phyloP scores from a whole-genome alignment of 2,113 vertebrate species.

The Argyrosomus japonicus region DNA sequence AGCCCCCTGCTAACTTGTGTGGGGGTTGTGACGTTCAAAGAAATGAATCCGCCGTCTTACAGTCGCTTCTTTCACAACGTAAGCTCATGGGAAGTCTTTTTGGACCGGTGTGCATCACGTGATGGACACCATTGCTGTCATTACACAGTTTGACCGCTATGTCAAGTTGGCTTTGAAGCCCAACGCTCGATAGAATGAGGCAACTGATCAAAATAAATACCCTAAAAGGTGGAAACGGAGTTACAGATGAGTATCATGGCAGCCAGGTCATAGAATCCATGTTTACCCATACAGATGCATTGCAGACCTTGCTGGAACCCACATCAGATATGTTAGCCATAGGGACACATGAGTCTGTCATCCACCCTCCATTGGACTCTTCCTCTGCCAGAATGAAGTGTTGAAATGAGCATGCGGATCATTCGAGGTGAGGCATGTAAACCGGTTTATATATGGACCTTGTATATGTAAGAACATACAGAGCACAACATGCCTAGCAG shows the following conservation, averaged over 20 bases:
- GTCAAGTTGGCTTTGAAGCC: too few relatives aligned
- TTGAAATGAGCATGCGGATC: background rate
- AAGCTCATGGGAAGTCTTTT: too few relatives aligned
- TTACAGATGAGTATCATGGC: background rate
- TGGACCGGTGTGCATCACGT: too few relatives aligned
- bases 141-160: too few relatives aligned
- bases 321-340: background rate
- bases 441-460: conserved; percentile 19
- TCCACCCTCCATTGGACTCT: background rate
- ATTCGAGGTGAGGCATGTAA: background rate
- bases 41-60: too few relatives aligned
- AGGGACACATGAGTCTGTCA: background rate
- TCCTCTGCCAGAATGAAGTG: background rate
- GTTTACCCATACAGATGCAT: background rate
- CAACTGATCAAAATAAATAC: background rate
- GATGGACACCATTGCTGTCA: too few relatives aligned
- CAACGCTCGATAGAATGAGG: background rate
- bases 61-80: too few relatives aligned
- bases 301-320: background rate
- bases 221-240: background rate
- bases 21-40: too few relatives aligned
- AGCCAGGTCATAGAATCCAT: background rate
- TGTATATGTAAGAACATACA: background rate
- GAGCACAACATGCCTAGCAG: conserved; percentile 12
- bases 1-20: too few relatives aligned